These are phyloP conservation scores for Caerostris darwini DNA, from an alignment of 1,140 invertebrate genomes.

Conservation along the genomic window DNA sequence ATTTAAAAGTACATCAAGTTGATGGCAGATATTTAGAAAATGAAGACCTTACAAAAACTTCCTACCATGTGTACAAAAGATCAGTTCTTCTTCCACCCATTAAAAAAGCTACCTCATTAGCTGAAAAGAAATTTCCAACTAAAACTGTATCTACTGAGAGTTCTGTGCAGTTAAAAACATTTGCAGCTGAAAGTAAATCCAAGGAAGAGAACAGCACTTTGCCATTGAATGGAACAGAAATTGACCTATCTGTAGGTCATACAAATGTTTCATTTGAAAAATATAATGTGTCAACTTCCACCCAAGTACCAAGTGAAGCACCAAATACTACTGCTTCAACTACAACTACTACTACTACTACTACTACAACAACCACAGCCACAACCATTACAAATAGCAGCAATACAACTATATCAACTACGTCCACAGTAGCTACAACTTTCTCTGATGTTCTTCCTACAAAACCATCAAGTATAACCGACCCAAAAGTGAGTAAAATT, in stretches of 20 bases:
- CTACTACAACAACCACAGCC: neutral
- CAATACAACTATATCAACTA: constrained; percentile 27
- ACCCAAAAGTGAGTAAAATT: constrained; percentile 47
- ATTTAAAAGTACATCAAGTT: constrained; percentile 47
- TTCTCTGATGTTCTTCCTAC: constrained; percentile 45
- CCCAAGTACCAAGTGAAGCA: neutral
- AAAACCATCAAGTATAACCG: constrained; percentile 35
- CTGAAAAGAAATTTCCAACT: constrained; percentile 14
- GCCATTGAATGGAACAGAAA: neutral
- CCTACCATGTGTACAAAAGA: constrained; percentile 53
- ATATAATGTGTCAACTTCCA: neutral
- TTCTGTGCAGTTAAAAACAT: constrained; percentile 10
- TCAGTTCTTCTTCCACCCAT: constrained; percentile 21
- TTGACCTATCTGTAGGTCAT: neutral
- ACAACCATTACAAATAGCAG: neutral
- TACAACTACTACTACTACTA: neutral
- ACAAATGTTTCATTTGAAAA: constrained; percentile 36
- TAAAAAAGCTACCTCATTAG: constrained; percentile 44
- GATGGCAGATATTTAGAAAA: constrained; percentile 57
- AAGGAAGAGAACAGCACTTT: constrained; percentile 4
- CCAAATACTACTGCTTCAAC: neutral
- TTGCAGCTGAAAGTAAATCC: constrained; percentile 22
- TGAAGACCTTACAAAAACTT: constrained; percentile 17
- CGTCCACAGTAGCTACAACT: neutral
- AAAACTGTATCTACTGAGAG: constrained; percentile 12